Conservation (phyloP, 1,140 invertebrate species). For the Kradibia gibbosae region DNA sequence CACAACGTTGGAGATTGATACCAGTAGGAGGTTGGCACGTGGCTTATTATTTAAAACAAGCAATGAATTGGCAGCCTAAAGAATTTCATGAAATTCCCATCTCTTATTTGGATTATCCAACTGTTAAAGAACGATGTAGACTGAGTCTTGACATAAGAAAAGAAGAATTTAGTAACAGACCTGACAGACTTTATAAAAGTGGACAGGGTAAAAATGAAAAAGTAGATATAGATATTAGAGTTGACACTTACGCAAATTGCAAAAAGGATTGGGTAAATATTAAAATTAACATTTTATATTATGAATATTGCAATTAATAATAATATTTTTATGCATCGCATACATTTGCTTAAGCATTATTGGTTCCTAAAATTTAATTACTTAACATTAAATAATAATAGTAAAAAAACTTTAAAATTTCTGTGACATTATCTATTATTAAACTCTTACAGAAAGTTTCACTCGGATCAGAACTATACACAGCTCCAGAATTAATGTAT, state of each 20-base stretch:
- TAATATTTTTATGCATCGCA: too few species aligned
- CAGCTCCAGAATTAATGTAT: constrained; percentile 74
- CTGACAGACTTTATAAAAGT: constrained; percentile 46
- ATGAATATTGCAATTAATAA: background rate
- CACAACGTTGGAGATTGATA: constrained; percentile 67
- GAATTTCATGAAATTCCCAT: constrained; percentile 71
- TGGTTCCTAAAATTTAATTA: too few species aligned
- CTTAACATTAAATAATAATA: background rate
- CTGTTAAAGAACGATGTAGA: constrained; percentile 71
- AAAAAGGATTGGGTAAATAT: constrained; percentile 66
- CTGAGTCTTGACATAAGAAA: constrained; percentile 71
- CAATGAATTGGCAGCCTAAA: constrained; percentile 71
- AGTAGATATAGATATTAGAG: constrained; percentile 67
- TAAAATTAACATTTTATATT: too few species aligned
- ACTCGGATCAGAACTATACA: constrained; percentile 71
- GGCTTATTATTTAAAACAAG: constrained; percentile 71
- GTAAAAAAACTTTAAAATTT: background rate
- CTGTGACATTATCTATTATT: background rate
- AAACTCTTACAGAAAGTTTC: constrained; percentile 65
- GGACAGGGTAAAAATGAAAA: constrained; percentile 56
- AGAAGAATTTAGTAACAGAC: constrained; percentile 59
- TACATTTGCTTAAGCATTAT: too few species aligned
- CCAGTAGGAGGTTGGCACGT: constrained; percentile 73
- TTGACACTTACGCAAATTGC: constrained; percentile 67
- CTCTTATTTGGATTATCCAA: constrained; percentile 69